Conservation (phyloP, 2,797 vertebrate species). For the Pagetopsis macropterus region DNA sequence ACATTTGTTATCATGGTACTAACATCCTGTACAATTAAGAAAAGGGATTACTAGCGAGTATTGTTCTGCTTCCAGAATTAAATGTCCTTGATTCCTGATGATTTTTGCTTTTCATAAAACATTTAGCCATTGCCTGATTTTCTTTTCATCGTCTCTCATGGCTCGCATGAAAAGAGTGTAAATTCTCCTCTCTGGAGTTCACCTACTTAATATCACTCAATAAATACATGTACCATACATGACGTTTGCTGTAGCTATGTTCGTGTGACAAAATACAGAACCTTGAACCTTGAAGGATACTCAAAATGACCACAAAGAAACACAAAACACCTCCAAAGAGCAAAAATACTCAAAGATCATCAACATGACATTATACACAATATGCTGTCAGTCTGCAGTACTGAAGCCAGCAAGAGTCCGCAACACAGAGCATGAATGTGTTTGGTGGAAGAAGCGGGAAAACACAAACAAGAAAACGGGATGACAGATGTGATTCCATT, state of each 20-base stretch:
- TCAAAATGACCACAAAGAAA: no score
- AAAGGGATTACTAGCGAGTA: not conserved
- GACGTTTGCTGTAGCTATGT: no score
- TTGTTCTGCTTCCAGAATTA: not conserved
- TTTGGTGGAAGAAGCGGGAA: slow-evolving; percentile 24
- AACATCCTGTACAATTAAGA: not conserved
- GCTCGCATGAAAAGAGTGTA: not conserved
- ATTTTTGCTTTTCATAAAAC: not conserved
- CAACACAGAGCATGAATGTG: slow-evolving; percentile 9
- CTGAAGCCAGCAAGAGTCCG: not conserved
- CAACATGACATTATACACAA: not conserved
- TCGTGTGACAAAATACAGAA: no score
- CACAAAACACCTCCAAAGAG: no score
- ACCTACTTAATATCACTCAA: no score
- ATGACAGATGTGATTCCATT: slow-evolving; percentile 42
- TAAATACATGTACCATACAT: no score
- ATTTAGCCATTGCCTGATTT: not conserved
- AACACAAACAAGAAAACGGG: slow-evolving; percentile 37
- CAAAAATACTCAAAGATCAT: not conserved
- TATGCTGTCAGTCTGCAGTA: slow-evolving; percentile 12
- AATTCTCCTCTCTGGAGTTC: no score
- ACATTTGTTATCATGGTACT: not conserved
- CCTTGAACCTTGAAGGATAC: no score
- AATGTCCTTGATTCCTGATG: not conserved
- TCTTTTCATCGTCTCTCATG: not conserved